Base-by-base conservation (phyloP, 2,113 vertebrate genomes). In the Petaurus breviceps region DNA sequence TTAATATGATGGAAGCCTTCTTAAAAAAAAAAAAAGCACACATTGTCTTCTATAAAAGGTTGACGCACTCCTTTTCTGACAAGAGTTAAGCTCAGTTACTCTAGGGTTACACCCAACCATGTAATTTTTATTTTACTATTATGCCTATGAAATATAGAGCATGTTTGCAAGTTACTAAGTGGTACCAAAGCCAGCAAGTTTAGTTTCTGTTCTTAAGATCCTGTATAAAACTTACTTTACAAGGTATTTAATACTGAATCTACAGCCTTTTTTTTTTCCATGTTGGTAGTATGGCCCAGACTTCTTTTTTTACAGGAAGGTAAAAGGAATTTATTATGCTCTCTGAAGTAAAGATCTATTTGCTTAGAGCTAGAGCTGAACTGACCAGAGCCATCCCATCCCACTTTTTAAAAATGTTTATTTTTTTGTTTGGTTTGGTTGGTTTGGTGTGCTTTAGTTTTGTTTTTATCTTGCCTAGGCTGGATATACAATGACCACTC, bases 1-100 rank as follows among this genome's bases (percentile, higher is more conserved):
- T 3, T 53, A 5, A n/a, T 47, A 5, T 47, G n/a, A 16, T 3
- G 1, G 0, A 22, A 4, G 31, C 0, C 8, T 0, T 25, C 16
- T 50, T 25, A 43, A 26, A 1, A 92, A 51, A 26, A 1, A 92
- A 51, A 50, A 28, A 43, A 12, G 49, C 43, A 11, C 0, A 11
- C 2, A 0, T 3, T 16, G 37, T 10, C 24, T 0, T 4, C 31
- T 46, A 84, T 84, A 54, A 53, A 11, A 46, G 24, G 26, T 3
- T 25, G 12, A 0, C 25, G 19, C 28, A 46, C 24, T 46, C n/a
- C 0, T 46, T 57, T 49, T 91, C 53, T 95, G 57, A 47, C 51
- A 0, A 0, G 31, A 16, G 8, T 51, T 68, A 31, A 5, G 51
- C 50, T 51, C 31, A 68, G 55, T n/a, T 16, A 51, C 54, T 55